Evolutionary conservation across 64 coral and sea anemone species (phyloP), one percentile per base, ranked within the genome.

Genomic region (Porites australiensis): DNA sequence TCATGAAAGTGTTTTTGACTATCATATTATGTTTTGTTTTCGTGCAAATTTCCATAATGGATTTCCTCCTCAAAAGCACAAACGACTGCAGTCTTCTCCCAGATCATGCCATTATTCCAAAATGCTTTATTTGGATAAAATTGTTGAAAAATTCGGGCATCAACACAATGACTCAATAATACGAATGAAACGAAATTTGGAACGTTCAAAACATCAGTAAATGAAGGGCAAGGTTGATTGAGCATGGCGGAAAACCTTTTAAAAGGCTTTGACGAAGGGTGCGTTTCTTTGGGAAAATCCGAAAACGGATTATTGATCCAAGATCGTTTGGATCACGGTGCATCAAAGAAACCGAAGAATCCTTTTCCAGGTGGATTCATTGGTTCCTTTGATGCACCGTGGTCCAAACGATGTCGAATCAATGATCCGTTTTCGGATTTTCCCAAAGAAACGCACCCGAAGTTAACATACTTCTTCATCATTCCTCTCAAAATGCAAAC

Each of bases 31-130:
- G 8, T 68, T 68, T 68, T 68, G 65, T 19, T 68, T 68, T 68
- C 65, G 2, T 4, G 65, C 65, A 16, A 68, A 15, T 68, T 68
- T 68, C 65, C 65, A 68, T 68, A 1, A 68, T 68, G 3, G 65
- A 68, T 68, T 68, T 68, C 65, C 65, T 68, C 65, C 65, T 68
- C 60, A 63, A 63, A 63, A 63, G 60, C 60, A 63, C 60, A 63
- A 63, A 63, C 60, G 60, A 63, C 60, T 63, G 60, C 60, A 63
- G 60, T 63, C 60, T 63, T 63, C 60, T 63, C 60, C 60, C 65
- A 68, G 65, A 68, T 68, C 65, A 68, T n/a, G 14, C 65, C 65
- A 68, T 68, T 16, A 68, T 68, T 68, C 65, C 65, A 68, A 68
- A 68, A 68, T 68, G 65, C 65, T 68, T 68, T 68, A 68, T 68